Base-by-base conservation (phyloP, 2,797 vertebrate species). In the Sebastes dallii region DNA sequence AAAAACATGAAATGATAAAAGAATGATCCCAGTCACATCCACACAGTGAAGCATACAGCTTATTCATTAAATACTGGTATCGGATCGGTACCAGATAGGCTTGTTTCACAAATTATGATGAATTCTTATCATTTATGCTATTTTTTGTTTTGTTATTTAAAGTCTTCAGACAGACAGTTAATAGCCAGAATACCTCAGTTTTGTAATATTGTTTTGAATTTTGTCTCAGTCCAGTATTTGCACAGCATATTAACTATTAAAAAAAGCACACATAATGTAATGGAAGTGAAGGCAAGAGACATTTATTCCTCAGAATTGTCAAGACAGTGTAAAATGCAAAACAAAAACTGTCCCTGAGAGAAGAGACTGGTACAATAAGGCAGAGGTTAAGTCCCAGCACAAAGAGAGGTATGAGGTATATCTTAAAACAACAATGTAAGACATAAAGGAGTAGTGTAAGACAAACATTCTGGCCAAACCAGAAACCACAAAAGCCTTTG, bases 261-360 rank as follows among this genome's bases (percentile, higher is more conserved):
- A 77, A 77, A 61, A 61, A 68, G 6, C 14, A 72, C 22, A 66
- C 16, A 46, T 3, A 30, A 74, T 79, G 16, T 86, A 88, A 71
- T 94, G 90, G 52, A 82, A 85, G 39, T 13, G n/a, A 65, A 81
- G 22, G 13, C 2, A 50, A 69, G 22, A 79, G 13, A 22, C 42
- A 76, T 91, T 80, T 84, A 91, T 90, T 93, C 14, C 16, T 78
- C 16, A 73, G 72, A 84, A 82, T 89, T 78, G 22, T 86, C 70
- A 85, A 83, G 66, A 80, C 77, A 82, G n/a, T 61, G 54, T 75
- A 65, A 77, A 66, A 79, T 8, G 16, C n/a, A 66, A 77, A 78
- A 66, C 39, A 62, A 68, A 46, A 72, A 8, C 20, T 46, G 65
- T 88, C 77, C 89, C 90, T 91, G 89, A 93, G 86, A 89, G 72